Conservation (phyloP, 1,140 invertebrate species). For the Solenopsis invicta region DNA sequence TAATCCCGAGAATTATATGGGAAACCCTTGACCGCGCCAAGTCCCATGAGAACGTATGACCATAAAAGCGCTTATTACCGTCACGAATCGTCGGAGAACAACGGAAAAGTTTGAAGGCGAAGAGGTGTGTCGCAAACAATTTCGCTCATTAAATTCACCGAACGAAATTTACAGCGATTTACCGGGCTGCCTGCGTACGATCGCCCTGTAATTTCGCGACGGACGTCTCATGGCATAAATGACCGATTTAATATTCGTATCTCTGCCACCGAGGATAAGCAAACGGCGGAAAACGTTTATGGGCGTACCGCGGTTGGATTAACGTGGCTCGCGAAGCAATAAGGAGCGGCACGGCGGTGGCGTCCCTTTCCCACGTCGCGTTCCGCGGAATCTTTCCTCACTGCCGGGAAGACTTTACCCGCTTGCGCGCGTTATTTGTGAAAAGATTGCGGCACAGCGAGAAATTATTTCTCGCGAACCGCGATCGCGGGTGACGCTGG, state of each 20-base stretch:
- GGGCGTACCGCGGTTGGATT: background rate
- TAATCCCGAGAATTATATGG: slow-evolving; percentile 52
- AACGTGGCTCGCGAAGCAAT: slow-evolving; percentile 18
- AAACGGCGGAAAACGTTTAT: slow-evolving; percentile 49
- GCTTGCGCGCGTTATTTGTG: background rate
- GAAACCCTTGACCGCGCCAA: slow-evolving; percentile 21
- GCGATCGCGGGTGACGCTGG: slow-evolving; percentile 58
- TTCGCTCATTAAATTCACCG: background rate
- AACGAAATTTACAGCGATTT: background rate
- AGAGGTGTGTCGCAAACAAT: background rate
- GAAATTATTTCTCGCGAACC: slow-evolving; percentile 60
- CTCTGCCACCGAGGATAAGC: background rate
- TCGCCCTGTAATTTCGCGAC: background rate
- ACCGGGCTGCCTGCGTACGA: background rate
- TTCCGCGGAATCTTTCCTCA: background rate
- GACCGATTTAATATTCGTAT: background rate
- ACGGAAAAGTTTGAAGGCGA: background rate
- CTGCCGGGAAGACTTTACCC: slow-evolving; percentile 1
- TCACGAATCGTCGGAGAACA: slow-evolving; percentile 14
- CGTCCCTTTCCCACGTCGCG: slow-evolving; percentile 38
- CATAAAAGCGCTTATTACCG: slow-evolving; percentile 41
- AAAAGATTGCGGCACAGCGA: slow-evolving; percentile 42
- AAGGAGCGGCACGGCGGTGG: too few species aligned
- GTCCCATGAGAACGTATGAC: slow-evolving; percentile 45
- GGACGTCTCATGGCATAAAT: background rate